phyloP scores from a whole-genome alignment of 2,797 vertebrate genomes.

The Pseudocheirus occidentalis region DNA sequence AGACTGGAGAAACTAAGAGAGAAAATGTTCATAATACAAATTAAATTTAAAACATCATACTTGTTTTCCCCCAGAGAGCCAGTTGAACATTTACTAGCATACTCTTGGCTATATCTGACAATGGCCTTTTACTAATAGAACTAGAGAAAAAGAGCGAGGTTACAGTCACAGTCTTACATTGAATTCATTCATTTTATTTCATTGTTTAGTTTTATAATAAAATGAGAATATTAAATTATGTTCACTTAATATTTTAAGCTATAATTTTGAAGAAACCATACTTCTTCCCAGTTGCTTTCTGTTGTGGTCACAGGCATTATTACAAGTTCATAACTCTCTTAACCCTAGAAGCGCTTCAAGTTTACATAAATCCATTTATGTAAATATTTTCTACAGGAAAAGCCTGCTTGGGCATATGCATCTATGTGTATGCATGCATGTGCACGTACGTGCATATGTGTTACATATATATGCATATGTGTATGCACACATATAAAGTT shows the following conservation, averaged over 20 bases:
- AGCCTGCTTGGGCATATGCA: not conserved
- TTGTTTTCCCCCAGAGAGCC: not conserved
- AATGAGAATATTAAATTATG: slow-evolving; percentile 14
- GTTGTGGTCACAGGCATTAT: slow-evolving; percentile 16
- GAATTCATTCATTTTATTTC: not conserved
- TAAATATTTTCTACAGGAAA: not conserved
- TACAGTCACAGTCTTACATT: not conserved
- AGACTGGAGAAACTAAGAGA: not conserved
- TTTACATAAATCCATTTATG: not conserved
- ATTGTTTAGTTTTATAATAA: slow-evolving; percentile 36
- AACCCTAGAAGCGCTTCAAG: not conserved
- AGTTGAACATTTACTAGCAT: not conserved
- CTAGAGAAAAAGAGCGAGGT: slow-evolving; percentile 23
- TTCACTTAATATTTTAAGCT: not conserved
- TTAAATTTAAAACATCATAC: not conserved
- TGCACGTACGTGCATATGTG: too few relatives aligned
- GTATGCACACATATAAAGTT: not conserved
- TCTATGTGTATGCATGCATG: accelerated
- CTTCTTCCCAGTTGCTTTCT: not conserved
- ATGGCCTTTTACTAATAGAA: not conserved
- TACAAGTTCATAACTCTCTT: slow-evolving; percentile 20
- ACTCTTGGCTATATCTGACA: not conserved
- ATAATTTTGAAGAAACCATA: slow-evolving; percentile 26
- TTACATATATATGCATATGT: not conserved
- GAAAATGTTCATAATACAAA: not conserved